A percentile compares a stretch with the other conserved stretches of the same genome.
Conservation (phyloP, 2,113 vertebrate species). For the Psilopsiagon aymara region DNA sequence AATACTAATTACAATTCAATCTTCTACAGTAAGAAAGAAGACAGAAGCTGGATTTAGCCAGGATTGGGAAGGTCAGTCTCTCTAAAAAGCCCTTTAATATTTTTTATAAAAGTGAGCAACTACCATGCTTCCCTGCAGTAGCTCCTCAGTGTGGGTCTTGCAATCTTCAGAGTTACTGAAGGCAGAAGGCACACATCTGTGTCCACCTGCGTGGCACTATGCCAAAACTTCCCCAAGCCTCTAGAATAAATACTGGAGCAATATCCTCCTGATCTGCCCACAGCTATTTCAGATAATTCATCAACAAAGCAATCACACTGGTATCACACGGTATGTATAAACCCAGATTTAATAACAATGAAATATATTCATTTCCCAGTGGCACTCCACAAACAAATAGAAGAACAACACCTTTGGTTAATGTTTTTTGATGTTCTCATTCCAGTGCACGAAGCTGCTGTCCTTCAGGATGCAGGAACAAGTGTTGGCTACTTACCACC, state of each 20-base stretch:
- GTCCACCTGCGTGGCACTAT: neutral
- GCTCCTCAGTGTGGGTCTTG: neutral
- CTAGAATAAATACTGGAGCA: neutral
- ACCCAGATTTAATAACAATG: neutral
- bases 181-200: neutral
- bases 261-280: neutral
- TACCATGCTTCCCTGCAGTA: neutral
- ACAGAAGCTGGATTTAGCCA: neutral
- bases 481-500: neutral
- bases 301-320: neutral
- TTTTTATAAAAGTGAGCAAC: neutral
- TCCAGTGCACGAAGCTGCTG: neutral
- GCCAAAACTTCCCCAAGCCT: neutral
- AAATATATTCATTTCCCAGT: neutral
- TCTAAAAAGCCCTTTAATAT: neutral
- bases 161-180: neutral
- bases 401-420: neutral
- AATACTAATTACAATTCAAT: neutral
- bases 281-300: neutral
- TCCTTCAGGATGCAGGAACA: neutral
- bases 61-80: neutral
- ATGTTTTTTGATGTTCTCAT: neutral
- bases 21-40: neutral
- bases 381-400: neutral
- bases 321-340: neutral